Evolutionary conservation across 2,113 vertebrate species (phyloP).

Genomic region (Notiomystis cincta): DNA sequence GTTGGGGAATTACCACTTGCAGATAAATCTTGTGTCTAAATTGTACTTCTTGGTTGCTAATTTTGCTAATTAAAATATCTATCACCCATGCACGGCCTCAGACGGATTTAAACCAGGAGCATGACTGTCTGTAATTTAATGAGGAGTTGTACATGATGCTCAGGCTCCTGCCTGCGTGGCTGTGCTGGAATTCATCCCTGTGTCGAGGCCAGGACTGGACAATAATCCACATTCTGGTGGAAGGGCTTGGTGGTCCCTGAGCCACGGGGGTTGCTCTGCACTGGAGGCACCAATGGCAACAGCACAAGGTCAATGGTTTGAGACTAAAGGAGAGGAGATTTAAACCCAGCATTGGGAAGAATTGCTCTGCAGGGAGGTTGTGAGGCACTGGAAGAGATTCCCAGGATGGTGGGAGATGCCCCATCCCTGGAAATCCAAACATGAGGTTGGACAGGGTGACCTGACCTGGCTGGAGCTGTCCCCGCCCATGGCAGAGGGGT

Average conservation of each 20-base stretch:
- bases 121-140: not conserved
- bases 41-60: conserved; percentile 27
- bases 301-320: not conserved
- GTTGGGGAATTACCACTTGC: not conserved
- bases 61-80: conserved; percentile 52
- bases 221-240: accelerated
- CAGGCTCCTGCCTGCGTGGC: not conserved
- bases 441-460: not conserved
- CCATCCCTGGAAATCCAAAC: not conserved
- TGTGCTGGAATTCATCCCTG: not conserved
- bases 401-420: not conserved
- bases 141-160: not conserved
- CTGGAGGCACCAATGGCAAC: accelerated
- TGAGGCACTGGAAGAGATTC: accelerated
- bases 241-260: not conserved
- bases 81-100: not conserved
- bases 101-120: not conserved
- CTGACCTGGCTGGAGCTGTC: not conserved
- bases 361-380: accelerated
- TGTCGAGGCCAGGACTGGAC: not conserved
- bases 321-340: not conserved
- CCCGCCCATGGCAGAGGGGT: accelerated
- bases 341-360: accelerated
- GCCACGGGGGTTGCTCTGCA: accelerated
- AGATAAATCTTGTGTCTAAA: conserved; percentile 1